phyloP scores from a whole-genome alignment of 2,797 vertebrate genomes.

The Lemur catta region DNA sequence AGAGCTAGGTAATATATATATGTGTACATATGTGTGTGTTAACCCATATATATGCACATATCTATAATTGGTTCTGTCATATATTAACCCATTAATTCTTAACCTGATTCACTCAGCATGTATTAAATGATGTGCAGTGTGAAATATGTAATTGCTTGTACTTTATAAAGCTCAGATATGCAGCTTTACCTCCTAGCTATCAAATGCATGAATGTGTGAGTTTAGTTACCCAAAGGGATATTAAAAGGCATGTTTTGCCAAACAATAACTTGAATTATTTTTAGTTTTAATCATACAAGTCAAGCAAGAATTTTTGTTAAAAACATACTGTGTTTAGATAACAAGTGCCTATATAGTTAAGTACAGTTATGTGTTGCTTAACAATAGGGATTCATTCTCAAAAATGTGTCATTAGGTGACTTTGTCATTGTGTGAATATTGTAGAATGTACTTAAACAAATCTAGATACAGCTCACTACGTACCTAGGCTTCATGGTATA shows the following conservation, averaged over 20 bases:
- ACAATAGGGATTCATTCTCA: neutral
- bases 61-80: neutral
- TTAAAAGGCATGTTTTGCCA: neutral
- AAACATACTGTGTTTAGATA: neutral
- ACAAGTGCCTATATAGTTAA: neutral
- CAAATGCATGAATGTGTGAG: neutral
- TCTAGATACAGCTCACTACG: neutral
- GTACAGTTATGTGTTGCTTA: neutral
- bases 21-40: neutral
- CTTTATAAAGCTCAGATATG: neutral
- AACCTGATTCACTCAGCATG: slow-evolving; percentile 19
- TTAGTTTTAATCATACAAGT: slow-evolving; percentile 39
- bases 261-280: neutral
- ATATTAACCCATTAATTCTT: slow-evolving; percentile 40
- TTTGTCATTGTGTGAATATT: neutral
- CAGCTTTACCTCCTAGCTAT: neutral
- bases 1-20: neutral
- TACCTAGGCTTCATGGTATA: neutral
- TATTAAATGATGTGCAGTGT: neutral
- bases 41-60: neutral
- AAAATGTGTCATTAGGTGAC: neutral
- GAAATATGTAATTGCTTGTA: neutral
- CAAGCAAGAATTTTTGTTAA: neutral
- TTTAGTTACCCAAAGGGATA: neutral
- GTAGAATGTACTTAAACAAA: neutral